Percentiles rank a stretch among this genome's conserved stretches.
These are phyloP conservation scores for Hermetia illucens DNA, from an alignment of 1,140 invertebrate species.

Conservation along the genomic window DNA sequence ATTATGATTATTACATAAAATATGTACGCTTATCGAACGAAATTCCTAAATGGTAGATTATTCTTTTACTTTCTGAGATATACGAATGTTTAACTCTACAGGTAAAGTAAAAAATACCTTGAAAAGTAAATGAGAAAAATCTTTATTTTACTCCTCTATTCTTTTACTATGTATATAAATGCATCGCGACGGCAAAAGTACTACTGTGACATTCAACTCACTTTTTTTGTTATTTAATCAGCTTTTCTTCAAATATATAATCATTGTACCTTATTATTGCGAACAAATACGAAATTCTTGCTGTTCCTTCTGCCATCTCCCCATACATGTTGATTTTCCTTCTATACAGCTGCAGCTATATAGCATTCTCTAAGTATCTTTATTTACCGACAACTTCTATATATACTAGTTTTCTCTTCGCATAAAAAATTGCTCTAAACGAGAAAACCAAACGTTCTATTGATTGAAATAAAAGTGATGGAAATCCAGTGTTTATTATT, in stretches of 20 bases:
- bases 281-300: conserved; percentile 1
- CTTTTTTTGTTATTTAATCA: not conserved
- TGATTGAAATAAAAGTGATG: too few relatives aligned
- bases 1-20: not conserved
- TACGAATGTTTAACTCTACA: too few relatives aligned
- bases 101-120: too few relatives aligned
- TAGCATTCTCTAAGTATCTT: not conserved
- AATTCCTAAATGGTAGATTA: not conserved
- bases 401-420: not conserved
- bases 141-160: not conserved
- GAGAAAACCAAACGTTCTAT: not conserved
- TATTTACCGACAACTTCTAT: not conserved
- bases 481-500: too few relatives aligned
- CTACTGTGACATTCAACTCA: conserved; percentile 1
- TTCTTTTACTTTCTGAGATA: not conserved
- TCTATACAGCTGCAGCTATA: not conserved
- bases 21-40: not conserved
- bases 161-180: conserved; percentile 1
- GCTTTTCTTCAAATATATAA: not conserved
- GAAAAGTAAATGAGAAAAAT: too few relatives aligned
- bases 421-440: not conserved
- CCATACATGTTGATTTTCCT: not conserved
- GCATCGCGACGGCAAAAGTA: not conserved
- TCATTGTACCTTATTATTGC: conserved; percentile 3
- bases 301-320: not conserved